These are phyloP conservation scores for Proteles cristata DNA, from an alignment of 2,113 vertebrate genomes.

Conservation along the genomic window DNA sequence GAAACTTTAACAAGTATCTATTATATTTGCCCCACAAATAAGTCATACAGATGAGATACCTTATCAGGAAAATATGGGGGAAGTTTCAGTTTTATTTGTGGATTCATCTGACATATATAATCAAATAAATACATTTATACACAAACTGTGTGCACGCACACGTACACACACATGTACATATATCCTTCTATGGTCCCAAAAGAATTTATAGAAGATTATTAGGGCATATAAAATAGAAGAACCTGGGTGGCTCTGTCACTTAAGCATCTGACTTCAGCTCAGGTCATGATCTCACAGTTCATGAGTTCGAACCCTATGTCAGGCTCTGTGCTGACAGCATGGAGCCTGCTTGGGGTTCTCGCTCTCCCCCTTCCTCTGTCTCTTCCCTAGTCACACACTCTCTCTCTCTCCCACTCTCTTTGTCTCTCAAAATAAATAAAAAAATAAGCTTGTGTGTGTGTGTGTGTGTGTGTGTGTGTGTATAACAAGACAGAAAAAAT, in stretches of 20 bases:
- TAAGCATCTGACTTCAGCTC: no score
- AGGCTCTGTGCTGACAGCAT: no score
- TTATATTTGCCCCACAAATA: neutral
- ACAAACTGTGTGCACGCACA: neutral
- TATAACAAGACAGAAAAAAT: constrained; percentile 1
- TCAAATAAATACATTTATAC: neutral
- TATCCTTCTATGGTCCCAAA: neutral
- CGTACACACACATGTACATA: neutral
- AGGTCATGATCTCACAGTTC: no score
- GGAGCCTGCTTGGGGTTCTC: no score
- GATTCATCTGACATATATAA: constrained; percentile 21
- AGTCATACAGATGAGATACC: neutral
- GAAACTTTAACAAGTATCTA: neutral
- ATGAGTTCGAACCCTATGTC: no score
- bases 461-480: neutral
- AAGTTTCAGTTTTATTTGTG: neutral
- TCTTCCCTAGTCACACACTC: no score
- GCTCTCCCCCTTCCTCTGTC: no score
- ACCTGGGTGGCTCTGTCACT: no score
- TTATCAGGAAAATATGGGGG: neutral
- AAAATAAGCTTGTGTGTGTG: no score
- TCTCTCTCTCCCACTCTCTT: no score
- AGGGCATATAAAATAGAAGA: neutral
- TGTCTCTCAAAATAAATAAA: no score
- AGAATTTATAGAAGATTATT: neutral